Evolutionary conservation across 64 coral and sea anemone species (phyloP).

Genomic region (Trachythela sp.): DNA sequence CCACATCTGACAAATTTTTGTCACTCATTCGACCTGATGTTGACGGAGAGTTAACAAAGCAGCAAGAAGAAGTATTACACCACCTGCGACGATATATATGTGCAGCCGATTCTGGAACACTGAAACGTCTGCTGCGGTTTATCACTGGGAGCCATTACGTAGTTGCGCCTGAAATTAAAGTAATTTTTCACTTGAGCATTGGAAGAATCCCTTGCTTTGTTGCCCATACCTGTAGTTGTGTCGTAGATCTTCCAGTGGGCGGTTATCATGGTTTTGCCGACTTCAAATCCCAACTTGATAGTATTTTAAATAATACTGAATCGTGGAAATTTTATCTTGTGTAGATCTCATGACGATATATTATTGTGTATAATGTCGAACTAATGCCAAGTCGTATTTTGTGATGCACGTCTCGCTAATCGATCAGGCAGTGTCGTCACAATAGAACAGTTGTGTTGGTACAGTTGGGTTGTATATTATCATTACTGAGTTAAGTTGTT

Average conservation of each 20-base stretch:
- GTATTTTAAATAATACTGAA: constrained; percentile 7
- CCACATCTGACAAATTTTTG: too few species aligned
- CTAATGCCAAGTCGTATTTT: too few species aligned
- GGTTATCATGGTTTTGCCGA: constrained; percentile 50
- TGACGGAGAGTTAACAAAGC: not conserved
- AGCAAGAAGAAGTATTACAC: not conserved
- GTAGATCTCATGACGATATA: not conserved
- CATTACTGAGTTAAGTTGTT: too few species aligned
- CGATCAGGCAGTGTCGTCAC: too few species aligned
- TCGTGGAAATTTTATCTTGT: constrained; percentile 37
- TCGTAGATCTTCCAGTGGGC: constrained; percentile 46
- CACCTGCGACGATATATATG: constrained; percentile 1
- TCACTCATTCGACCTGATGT: not conserved
- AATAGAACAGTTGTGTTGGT: too few species aligned
- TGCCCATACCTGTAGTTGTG: constrained; percentile 44
- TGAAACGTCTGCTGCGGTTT: constrained; percentile 31
- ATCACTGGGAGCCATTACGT: constrained; percentile 32
- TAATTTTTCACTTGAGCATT: constrained; percentile 34
- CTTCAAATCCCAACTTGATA: constrained; percentile 40
- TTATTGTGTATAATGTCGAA: too few species aligned
- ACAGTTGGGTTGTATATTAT: too few species aligned
- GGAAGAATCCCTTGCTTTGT: constrained; percentile 32
- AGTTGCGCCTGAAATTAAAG: constrained; percentile 14
- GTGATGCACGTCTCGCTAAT: too few species aligned
- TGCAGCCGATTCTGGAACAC: not conserved